Evolutionary conservation across 2,113 vertebrate genomes (phyloP).

Genomic region (Prinia subflava): DNA sequence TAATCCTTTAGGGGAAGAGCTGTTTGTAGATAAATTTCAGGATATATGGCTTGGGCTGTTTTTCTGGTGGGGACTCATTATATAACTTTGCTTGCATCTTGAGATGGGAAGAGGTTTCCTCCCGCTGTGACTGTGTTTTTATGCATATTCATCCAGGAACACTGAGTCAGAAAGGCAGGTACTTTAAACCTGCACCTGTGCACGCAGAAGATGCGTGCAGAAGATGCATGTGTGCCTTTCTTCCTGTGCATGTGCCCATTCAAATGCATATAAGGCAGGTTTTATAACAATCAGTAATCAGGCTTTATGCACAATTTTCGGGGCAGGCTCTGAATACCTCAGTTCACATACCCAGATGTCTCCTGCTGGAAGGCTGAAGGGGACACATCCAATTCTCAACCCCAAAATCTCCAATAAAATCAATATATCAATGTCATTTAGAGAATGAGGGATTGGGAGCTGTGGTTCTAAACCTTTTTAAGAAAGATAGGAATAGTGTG

Average conservation of each 20-base stretch:
- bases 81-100: background rate
- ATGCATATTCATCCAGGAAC: background rate
- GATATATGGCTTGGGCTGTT: background rate
- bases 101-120: background rate
- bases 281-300: background rate
- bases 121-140: background rate
- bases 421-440: no score
- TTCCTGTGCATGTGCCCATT: background rate
- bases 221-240: background rate
- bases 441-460: background rate
- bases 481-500: background rate
- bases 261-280: background rate
- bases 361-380: background rate
- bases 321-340: background rate
- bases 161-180: background rate
- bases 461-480: background rate
- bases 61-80: background rate
- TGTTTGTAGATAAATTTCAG: background rate
- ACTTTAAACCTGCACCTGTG: background rate
- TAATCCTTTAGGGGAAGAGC: background rate
- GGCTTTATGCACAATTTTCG: background rate
- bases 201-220: background rate
- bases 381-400: accelerated
- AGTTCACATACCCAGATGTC: background rate
- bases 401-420: background rate